Conservation (phyloP, 2,888 invertebrate genomes). For the Terebella lapidaria region DNA sequence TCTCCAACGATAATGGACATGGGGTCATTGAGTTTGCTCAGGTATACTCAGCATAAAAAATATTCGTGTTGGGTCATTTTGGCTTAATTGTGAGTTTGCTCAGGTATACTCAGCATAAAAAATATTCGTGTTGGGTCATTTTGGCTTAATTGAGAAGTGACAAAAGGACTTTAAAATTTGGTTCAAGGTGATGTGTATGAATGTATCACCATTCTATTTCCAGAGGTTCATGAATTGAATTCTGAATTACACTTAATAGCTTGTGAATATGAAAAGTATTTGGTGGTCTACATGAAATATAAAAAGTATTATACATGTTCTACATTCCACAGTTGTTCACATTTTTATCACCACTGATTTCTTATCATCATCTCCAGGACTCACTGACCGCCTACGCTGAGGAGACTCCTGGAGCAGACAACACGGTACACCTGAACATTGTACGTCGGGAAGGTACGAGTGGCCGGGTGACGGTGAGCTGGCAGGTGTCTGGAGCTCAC, state of each 20-base stretch:
- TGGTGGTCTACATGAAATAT: background rate
- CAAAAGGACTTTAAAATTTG: no score
- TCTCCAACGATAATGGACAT: conserved; percentile 49
- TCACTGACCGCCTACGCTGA: conserved; percentile 32
- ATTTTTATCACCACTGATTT: background rate
- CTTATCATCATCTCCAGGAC: conserved; percentile 33
- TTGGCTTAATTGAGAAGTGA: no score
- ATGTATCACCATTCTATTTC: no score
- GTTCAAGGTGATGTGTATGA: no score
- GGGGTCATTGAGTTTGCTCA: conserved; percentile 44
- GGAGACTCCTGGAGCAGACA: conserved; percentile 35
- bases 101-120: no score
- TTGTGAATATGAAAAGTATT: no score
- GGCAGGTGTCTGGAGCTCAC: conserved; percentile 40
- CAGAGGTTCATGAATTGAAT: no score
- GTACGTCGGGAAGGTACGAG: conserved; percentile 34
- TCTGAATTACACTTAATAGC: no score
- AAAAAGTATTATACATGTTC: background rate
- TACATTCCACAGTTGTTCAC: background rate
- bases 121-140: no score
- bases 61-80: no score
- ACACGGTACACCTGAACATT: conserved; percentile 35
- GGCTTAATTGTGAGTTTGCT: no score
- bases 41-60: no score
- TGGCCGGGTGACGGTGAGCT: conserved; percentile 40